phyloP scores from a whole-genome alignment of 2,797 vertebrate genomes.

The Mionectes olivaceus region DNA sequence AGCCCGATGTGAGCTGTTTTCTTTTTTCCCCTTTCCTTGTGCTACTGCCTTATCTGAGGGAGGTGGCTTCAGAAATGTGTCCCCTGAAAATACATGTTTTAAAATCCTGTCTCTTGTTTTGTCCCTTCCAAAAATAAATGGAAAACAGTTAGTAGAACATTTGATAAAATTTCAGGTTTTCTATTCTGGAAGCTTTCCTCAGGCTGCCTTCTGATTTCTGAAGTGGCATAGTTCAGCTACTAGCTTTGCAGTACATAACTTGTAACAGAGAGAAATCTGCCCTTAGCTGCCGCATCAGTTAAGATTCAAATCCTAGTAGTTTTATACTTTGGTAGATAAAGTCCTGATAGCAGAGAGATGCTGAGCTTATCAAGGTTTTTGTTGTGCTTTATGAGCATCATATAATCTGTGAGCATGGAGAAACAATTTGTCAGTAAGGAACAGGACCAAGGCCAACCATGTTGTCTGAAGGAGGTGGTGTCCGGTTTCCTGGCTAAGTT shows the following conservation, averaged over 20 bases:
- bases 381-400: not conserved
- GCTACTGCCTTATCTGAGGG: not conserved
- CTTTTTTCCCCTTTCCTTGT: rapidly evolving
- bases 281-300: not conserved
- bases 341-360: not conserved
- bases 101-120: not conserved
- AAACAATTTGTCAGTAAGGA: not conserved
- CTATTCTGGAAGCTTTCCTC: not conserved
- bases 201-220: not conserved
- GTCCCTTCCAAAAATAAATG: not conserved
- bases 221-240: not conserved
- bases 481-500: not conserved
- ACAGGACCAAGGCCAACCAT: not conserved
- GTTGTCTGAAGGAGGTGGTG: not conserved
- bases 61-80: not conserved
- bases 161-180: not conserved
- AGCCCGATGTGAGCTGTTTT: not conserved
- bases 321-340: not conserved
- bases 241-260: constrained; percentile 1
- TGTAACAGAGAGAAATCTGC: not conserved
- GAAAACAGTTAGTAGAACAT: not conserved
- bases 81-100: not conserved
- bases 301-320: constrained; percentile 1
- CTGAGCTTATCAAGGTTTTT: not conserved
- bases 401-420: not conserved